These are phyloP conservation scores for Dendrolimus pini DNA, from an alignment of 2,888 invertebrate genomes.

Conservation along the genomic window DNA sequence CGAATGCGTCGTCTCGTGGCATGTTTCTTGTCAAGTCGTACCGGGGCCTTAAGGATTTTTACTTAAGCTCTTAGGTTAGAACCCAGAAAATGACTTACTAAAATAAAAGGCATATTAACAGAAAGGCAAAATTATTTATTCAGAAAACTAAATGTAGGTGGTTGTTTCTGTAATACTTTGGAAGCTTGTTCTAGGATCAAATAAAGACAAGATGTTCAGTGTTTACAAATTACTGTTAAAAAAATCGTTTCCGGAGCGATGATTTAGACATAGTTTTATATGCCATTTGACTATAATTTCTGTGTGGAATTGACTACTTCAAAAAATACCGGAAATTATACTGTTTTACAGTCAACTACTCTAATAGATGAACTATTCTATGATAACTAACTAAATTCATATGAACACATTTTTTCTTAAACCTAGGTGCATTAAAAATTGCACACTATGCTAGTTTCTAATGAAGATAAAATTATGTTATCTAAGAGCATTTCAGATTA, in stretches of 20 bases:
- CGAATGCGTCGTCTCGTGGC: no score
- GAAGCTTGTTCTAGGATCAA: not conserved
- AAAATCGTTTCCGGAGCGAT: not conserved
- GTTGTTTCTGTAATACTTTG: constrained; percentile 15
- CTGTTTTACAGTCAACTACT: constrained; percentile 67
- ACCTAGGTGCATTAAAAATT: constrained; percentile 55
- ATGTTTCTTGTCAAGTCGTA: no score
- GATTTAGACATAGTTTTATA: not conserved
- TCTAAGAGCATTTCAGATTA: constrained; percentile 25
- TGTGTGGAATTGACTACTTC: not conserved
- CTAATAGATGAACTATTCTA: constrained; percentile 63
- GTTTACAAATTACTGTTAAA: no score
- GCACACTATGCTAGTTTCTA: constrained; percentile 52
- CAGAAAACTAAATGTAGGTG: constrained; percentile 21
- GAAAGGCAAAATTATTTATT: constrained; percentile 58
- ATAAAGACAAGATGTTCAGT: not conserved
- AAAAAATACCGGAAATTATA: constrained; percentile 29
- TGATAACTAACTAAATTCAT: constrained; percentile 66
- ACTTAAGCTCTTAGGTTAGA: no score
- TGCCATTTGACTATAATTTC: not conserved
- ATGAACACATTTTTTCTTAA: constrained; percentile 75
- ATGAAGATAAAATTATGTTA: constrained; percentile 32
- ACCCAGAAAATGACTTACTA: constrained; percentile 1
- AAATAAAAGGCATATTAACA: constrained; percentile 34
- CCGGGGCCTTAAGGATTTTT: no score